These are phyloP conservation scores for Dryococelus australis DNA, from an alignment of 2,888 invertebrate genomes.

Conservation along the genomic window DNA sequence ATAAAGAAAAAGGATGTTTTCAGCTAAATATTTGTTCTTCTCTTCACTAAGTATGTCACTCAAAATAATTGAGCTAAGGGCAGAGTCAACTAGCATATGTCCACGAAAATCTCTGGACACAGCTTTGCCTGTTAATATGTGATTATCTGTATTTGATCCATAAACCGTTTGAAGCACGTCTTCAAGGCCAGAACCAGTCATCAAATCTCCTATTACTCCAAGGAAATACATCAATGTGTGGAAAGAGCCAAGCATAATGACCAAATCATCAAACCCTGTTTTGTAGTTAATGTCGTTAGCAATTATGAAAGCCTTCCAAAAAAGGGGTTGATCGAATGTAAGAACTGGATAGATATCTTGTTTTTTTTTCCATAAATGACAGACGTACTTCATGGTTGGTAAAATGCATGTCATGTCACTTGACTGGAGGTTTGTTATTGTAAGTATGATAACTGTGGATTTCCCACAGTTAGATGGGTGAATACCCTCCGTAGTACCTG, in stretches of 20 bases:
- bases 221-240: not conserved
- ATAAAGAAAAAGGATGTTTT: not conserved
- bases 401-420: not conserved
- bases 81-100: not conserved
- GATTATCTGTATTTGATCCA: not conserved
- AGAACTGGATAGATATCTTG: not conserved
- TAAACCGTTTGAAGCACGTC: not conserved
- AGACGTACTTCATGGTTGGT: not conserved
- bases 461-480: not conserved
- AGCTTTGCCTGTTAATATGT: not conserved
- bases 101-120: not conserved
- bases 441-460: not conserved
- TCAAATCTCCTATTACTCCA: not conserved
- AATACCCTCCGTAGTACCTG: not conserved
- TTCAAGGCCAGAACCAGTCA: not conserved
- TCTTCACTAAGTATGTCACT: not conserved
- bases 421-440: not conserved
- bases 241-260: not conserved
- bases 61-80: not conserved
- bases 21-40: not conserved
- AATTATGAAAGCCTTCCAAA: not conserved
- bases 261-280: not conserved
- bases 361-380: not conserved
- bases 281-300: not conserved
- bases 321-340: not conserved